These are phyloP conservation scores for Nasonia oneida DNA, from an alignment of 2,888 invertebrate genomes.

Conservation along the genomic window DNA sequence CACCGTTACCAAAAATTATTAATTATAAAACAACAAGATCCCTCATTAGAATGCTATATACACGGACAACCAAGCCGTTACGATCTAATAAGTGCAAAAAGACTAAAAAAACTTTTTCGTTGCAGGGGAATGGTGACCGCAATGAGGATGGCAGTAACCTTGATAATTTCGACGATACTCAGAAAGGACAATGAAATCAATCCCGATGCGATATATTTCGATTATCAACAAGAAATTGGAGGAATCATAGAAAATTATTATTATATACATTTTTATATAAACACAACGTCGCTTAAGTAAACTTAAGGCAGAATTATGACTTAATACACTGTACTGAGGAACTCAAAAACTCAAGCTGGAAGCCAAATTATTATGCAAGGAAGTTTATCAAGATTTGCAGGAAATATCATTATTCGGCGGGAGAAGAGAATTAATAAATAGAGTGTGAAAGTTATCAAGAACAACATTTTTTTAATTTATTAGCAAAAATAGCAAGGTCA, in stretches of 20 bases:
- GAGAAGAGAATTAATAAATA: not conserved
- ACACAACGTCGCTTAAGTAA: no score
- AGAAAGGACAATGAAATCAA: not conserved
- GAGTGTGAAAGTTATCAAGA: not conserved
- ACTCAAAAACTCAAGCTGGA: not conserved
- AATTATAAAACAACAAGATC: no score
- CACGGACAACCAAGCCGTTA: no score
- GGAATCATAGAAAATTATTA: conserved; percentile 9
- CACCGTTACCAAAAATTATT: no score
- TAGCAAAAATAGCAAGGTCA: conserved; percentile 14
- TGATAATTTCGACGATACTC: not conserved
- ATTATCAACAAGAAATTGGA: not conserved
- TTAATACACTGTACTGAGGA: not conserved
- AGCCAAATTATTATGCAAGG: not conserved
- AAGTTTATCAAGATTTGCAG: not conserved
- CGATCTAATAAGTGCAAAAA: not conserved
- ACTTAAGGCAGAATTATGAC: not conserved
- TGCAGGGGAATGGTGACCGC: not conserved
- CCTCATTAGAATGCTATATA: no score
- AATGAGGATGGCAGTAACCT: not conserved
- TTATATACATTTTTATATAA: not conserved
- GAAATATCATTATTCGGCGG: not conserved
- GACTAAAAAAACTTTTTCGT: conserved; percentile 1
- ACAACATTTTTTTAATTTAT: not conserved
- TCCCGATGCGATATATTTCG: not conserved